Evolutionary conservation across 2,888 invertebrate genomes (phyloP).

Genomic region (Anticlea derivata): DNA sequence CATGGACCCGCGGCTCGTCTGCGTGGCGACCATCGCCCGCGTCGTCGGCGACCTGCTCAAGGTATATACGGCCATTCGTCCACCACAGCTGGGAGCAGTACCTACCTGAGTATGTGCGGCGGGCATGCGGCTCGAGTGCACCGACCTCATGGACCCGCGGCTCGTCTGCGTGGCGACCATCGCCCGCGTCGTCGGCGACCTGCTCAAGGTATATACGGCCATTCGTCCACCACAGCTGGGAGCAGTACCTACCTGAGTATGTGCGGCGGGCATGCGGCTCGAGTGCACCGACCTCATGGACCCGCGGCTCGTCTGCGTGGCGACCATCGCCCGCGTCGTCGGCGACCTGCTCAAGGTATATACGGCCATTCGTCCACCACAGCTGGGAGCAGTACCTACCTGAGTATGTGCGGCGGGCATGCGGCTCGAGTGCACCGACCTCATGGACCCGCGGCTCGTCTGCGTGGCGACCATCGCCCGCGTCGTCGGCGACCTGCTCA

Average conservation of each 20-base stretch:
- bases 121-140: conserved; percentile 97
- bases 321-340: conserved; percentile 94
- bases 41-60: conserved; percentile 93
- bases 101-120: conserved; percentile 68
- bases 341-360: conserved; percentile 88
- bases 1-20: conserved; percentile 98
- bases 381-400: conserved; percentile 67
- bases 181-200: conserved; percentile 93
- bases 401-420: conserved; percentile 86
- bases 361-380: no score
- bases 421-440: conserved; percentile 97
- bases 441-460: conserved; percentile 98
- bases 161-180: conserved; percentile 98
- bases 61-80: conserved; percentile 4
- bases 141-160: conserved; percentile 98
- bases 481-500: conserved; percentile 93
- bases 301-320: conserved; percentile 97
- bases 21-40: conserved; percentile 96
- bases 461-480: conserved; percentile 97
- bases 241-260: conserved; percentile 53
- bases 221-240: no score
- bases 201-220: conserved; percentile 81
- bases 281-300: conserved; percentile 99
- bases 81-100: conserved; percentile 57
- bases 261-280: conserved; percentile 92